These are phyloP conservation scores for Australoheros scitulus DNA, from an alignment of 2,113 vertebrate species.

Conservation along the genomic window DNA sequence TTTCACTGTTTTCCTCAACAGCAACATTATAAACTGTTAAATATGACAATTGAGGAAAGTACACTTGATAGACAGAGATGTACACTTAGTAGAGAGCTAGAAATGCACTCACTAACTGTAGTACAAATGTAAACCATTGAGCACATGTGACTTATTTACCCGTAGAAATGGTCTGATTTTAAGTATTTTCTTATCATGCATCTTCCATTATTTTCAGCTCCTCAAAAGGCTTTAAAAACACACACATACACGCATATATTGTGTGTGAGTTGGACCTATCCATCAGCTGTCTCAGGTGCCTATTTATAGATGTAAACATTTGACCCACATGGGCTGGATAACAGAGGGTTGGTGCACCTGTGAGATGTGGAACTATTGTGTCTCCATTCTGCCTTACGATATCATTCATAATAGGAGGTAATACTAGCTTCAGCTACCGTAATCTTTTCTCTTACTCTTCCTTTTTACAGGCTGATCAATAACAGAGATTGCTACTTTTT, in stretches of 20 bases:
- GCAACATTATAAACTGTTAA: constrained; percentile 62
- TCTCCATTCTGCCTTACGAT: constrained; percentile 71
- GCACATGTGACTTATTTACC: constrained; percentile 61
- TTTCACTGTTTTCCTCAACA: constrained; percentile 46
- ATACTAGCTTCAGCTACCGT: constrained; percentile 35
- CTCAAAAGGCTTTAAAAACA: constrained; percentile 28
- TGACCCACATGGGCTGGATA: constrained; percentile 17
- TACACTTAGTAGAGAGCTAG: constrained; percentile 63
- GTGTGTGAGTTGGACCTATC: constrained; percentile 68
- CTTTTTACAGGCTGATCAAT: constrained; percentile 17
- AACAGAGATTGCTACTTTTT: constrained; percentile 8
- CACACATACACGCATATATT: not conserved
- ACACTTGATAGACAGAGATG: constrained; percentile 51
- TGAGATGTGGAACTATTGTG: constrained; percentile 52
- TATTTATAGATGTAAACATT: constrained; percentile 41
- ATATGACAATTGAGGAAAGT: constrained; percentile 57
- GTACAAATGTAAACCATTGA: constrained; percentile 62
- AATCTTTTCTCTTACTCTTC: constrained; percentile 13
- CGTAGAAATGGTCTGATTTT: constrained; percentile 41
- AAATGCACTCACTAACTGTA: constrained; percentile 58
- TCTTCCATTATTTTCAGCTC: constrained; percentile 45
- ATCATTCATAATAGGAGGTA: constrained; percentile 30
- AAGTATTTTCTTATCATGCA: constrained; percentile 31
- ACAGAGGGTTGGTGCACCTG: constrained; percentile 29
- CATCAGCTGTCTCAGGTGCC: constrained; percentile 70